Conservation (phyloP, 1,140 invertebrate species). For the Triops cancriformis region DNA sequence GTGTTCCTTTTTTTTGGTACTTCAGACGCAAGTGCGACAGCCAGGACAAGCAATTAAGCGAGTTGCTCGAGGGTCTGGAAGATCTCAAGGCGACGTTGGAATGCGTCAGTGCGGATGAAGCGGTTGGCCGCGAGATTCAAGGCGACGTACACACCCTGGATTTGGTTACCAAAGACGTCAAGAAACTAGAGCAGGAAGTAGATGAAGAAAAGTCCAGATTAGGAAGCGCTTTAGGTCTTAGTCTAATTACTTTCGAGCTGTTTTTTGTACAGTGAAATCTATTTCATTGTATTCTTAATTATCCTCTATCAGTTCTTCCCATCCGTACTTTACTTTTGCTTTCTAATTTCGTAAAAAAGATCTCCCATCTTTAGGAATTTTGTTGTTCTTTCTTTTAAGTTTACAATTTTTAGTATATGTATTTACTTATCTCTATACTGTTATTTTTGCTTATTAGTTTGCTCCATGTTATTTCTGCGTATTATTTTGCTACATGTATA, state of each 20-base stretch:
- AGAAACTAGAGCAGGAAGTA: constrained; percentile 44
- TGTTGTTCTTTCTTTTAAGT: too few species aligned
- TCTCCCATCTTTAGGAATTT: too few species aligned
- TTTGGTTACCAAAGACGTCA: constrained; percentile 39
- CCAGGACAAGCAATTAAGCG: neutral
- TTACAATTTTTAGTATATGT: too few species aligned
- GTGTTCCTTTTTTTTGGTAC: constrained; percentile 1
- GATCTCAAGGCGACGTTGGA: neutral
- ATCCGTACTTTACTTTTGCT: too few species aligned
- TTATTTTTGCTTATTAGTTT: too few species aligned
- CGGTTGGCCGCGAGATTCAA: constrained; percentile 20
- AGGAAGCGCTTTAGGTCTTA: neutral
- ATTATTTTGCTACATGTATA: too few species aligned
- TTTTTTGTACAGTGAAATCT: neutral
- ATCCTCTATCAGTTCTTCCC: too few species aligned
- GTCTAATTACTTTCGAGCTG: neutral
- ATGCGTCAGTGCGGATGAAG: neutral
- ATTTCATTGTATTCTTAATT: neutral
- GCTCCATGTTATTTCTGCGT: too few species aligned
- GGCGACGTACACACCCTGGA: constrained; percentile 37
- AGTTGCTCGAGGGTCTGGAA: neutral
- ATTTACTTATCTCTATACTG: too few species aligned
- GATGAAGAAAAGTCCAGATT: constrained; percentile 48
- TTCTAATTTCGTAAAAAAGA: too few species aligned
- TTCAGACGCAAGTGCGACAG: constrained; percentile 10